Base-by-base conservation (phyloP, 2,888 invertebrate genomes). In the Dasysyrphus tricinctus region DNA sequence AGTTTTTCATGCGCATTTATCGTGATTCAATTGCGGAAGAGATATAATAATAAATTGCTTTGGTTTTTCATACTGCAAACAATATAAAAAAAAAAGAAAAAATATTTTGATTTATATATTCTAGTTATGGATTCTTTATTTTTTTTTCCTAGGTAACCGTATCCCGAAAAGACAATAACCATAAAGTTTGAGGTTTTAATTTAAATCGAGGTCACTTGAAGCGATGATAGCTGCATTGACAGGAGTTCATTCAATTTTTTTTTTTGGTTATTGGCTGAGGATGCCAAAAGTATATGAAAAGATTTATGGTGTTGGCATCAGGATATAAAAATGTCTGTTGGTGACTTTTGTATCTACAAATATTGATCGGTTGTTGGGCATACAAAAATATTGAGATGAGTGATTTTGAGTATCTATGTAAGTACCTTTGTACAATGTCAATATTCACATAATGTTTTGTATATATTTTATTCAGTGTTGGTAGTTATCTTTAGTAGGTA, bases 221-320 rank as follows among this genome's bases (percentile, higher is more conserved):
- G 44, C 34, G 57, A 37, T 65, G 75, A 37, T 54, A 54, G 54
- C 42, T 34, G 57, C 57, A 57, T 37, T 34, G 65, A 56, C 61
- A 29, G 37, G n/a, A n/a, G 49, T 57, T 49, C n/a, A 61, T 34
- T 54, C 7, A 7, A 44, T 56, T 7, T 19, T 57, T 8, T 16
- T 57, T n/a, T 34, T 34, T 54, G 34, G 1, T 5, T 51, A 16
- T 70, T 5, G 29, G 4, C 11, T 24, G 3, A 24, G 14, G 8
- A 37, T 37, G 16, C 14, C 29, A 65, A 32, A 12, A 51, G 19
- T 49, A 24, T 24, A 24, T 24, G 14, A 3, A 54, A 54, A 54
- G 29, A 54, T 54, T 54, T 54, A 54, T 54, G 12, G 9, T 54
- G 29, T 54, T 47, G 14, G 54, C 29, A n/a, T n/a, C n/a, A 54